Evolutionary conservation across 2,888 invertebrate species (phyloP), one percentile per base, ranked within the genome.

Genomic region (Eledona agricola): DNA sequence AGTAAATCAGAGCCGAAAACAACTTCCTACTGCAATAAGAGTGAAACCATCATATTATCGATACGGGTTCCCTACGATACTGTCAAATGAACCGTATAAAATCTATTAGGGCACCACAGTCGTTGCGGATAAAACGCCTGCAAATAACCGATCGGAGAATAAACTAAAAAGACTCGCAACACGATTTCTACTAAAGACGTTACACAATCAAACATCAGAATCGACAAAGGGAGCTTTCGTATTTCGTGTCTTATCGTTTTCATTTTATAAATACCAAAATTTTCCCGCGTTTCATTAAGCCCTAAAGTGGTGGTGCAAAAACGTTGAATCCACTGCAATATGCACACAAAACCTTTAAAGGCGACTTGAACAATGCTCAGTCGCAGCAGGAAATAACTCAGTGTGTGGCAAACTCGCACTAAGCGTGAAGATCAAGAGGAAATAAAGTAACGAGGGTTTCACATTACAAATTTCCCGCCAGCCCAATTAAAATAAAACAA

Each of bases 321-420:
- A n/a, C n/a, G n/a, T n/a, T n/a, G n/a, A n/a, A 29, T 29, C 42
- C 22, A 29, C 29, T 42, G 42, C 31, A 42, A 42, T 42, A 42
- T 42, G 29, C 42, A 42, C 17, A 28, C 11, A 42, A 42, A 29
- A 13, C 42, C 31, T 31, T 13, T 17, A 29, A 22, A 31, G 31
- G 4, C 6, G 20, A 42, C 29, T 22, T 13, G 29, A 28, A 40
- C 28, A 28, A 40, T 28, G 19, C 19, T 20, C 12, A 13, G 10
- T 23, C 5, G 16, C n/a, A 6, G 13, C 5, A 26, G 23, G 9
- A 38, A 38, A 25, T 15, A 38, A 26, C 13, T 11, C 25, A 12
- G 23, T 15, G 13, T 19, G 37, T 37, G 22, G 37, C 37, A 19
- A 5, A 12, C 13, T 37, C 20, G 2, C n/a, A 1, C 13, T 23